Conservation (phyloP, 2,888 invertebrate genomes). For the Stenodera caucasica region DNA sequence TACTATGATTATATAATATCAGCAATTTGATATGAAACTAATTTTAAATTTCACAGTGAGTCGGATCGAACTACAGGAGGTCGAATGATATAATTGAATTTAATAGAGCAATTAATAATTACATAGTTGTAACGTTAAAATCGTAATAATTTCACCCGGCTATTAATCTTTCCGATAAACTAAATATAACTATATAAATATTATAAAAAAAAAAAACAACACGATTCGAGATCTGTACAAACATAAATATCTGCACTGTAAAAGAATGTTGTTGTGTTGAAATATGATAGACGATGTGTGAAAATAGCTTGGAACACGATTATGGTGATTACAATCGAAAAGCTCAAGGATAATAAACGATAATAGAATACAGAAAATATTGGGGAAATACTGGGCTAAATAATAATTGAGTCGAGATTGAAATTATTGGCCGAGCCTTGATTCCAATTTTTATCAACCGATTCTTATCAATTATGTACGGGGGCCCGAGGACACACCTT, state of each 20-base stretch:
- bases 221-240: slow-evolving; percentile 3
- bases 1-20: background rate
- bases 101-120: slow-evolving; percentile 34
- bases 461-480: slow-evolving; percentile 26
- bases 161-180: slow-evolving; percentile 14
- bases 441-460: slow-evolving; percentile 27
- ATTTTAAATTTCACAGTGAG: background rate
- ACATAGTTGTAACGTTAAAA: slow-evolving; percentile 11
- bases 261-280: slow-evolving; percentile 13
- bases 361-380: too few species aligned
- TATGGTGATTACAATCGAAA: slow-evolving; percentile 20
- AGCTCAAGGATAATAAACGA: slow-evolving; percentile 1
- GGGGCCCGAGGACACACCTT: slow-evolving; percentile 11
- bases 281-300: slow-evolving; percentile 26
- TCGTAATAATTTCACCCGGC: slow-evolving; percentile 14
- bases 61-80: slow-evolving; percentile 19
- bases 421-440: slow-evolving; percentile 15
- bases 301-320: slow-evolving; percentile 23
- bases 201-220: background rate
- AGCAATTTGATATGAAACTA: background rate
- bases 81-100: slow-evolving; percentile 27
- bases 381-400: too few species aligned
- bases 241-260: slow-evolving; percentile 6
- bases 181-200: background rate
- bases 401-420: too few species aligned